A percentile compares a stretch with the other conserved stretches of the same genome.
Conservation (phyloP, 2,797 vertebrate species). For the Rhinatrema bivittatum region DNA sequence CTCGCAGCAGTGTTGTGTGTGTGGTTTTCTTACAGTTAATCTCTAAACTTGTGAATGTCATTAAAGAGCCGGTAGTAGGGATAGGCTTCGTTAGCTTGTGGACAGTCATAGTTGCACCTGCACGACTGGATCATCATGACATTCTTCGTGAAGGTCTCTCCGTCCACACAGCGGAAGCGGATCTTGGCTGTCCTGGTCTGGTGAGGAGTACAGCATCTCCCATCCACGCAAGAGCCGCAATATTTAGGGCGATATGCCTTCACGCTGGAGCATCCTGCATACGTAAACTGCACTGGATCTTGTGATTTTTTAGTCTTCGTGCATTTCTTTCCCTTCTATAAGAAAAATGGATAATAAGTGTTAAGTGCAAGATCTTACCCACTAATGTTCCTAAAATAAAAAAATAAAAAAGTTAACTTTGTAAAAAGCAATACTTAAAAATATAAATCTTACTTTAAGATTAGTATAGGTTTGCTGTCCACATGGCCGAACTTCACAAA, state of each 20-base stretch:
- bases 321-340: slow-evolving; percentile 96
- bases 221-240: slow-evolving; percentile 89
- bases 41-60: slow-evolving; percentile 97
- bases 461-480: slow-evolving; percentile 75
- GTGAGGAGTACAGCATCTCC: slow-evolving; percentile 89
- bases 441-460: slow-evolving; percentile 72
- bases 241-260: slow-evolving; percentile 93
- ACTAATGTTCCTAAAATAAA: not conserved
- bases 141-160: slow-evolving; percentile 92
- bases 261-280: slow-evolving; percentile 85
- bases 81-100: slow-evolving; percentile 76
- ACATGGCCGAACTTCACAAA: slow-evolving; percentile 94
- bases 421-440: not conserved
- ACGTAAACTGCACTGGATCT: slow-evolving; percentile 76
- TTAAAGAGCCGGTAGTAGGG: slow-evolving; percentile 95
- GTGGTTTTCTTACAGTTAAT: slow-evolving; percentile 56
- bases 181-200: slow-evolving; percentile 90
- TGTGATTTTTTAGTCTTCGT: slow-evolving; percentile 85
- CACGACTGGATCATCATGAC: slow-evolving; percentile 98
- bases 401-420: not conserved
- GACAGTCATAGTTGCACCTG: slow-evolving; percentile 92
- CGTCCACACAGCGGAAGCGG: slow-evolving; percentile 89
- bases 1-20: slow-evolving; percentile 29
- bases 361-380: slow-evolving; percentile 10
- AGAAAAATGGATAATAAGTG: slow-evolving; percentile 1